Base-by-base conservation (phyloP, 2,113 vertebrate genomes). In the Tyrannus savana region DNA sequence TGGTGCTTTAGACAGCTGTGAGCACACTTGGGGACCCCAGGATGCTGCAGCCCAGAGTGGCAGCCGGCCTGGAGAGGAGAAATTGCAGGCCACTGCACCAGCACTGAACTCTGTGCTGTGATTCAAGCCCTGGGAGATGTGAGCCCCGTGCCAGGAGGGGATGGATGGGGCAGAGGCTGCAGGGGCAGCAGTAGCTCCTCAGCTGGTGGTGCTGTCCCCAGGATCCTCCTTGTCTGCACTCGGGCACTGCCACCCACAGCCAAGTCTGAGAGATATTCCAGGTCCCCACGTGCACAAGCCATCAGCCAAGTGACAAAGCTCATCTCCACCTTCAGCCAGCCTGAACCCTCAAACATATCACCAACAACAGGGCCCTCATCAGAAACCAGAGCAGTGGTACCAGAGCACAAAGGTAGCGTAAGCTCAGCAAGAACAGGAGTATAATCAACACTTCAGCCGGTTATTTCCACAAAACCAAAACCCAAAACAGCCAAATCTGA, bases 311-410 rank as follows among this genome's bases (percentile, higher is more conserved):
- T 7, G 59, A 19, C 68, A 68, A 64, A 81, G 53, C 12, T 25
- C 42, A 76, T 21, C 31, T 58, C 35, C 67, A 23, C 1, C 27
- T 31, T 8, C 13, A 8, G 37, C 13, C 59, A 91, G 49, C 21
- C 56, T 27, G 24, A 85, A 62, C 59, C 31, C 44, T 72, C 39
- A 12, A 2, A 0, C 0, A 3, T 24, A 47, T 19, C 56, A 39
- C 60, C 49, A 8, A 4, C 0, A 0, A 12, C 0, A 1, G 47
- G 27, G 19, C 22, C 64, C 31, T 33, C 10, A 8, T 62, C 44
- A 52, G 81, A 27, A 55, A 52, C 30, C 31, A 27, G 63, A 28
- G 47, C 1, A 0, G 19, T 4, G 1, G 16, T 14, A 16, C 22
- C 1, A 0, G 44, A 56, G 44, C 52, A 31, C 53, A 25, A 64